Evolutionary conservation across 2,113 vertebrate species (phyloP), one percentile per base, ranked within the genome.

Genomic region (Megaceryle maxima): DNA sequence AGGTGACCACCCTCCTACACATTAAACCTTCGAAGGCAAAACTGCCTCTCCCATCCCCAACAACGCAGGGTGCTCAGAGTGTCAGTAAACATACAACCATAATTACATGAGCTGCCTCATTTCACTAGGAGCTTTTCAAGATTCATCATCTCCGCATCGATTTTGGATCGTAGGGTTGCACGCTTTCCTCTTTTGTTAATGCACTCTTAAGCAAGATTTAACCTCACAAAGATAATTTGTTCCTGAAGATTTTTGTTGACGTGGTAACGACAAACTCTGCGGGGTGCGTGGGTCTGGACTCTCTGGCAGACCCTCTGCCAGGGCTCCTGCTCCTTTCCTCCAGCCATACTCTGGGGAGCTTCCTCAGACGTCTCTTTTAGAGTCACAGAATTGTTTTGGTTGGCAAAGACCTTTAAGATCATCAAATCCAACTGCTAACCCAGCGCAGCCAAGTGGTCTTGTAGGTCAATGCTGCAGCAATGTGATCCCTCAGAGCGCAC

Each of bases 401-500:
- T 50, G 33, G 10, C 18, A 13, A 26, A 69, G 33, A n/a, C 46
- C 67, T 50, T 26, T 10, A n/a, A 26, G 46, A 26, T 9, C 21
- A 48, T n/a, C 7, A 8, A 17, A 24, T 48, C 67, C 44, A 69
- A 26, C 44, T 7, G 16, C 24, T 25, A n/a, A 13, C 31, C 43
- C 43, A 68, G 33, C 21, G 48, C 9, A 5, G 21, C 31, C 44
- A 46, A 24, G 5, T n/a, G 16, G n/a, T 17, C 43, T 25, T 33
- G 21, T 50, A 29, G 14, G 21, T 24, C 51, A 13, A 6, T 13
- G 29, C 68, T 24, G 20, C 11, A 20, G 48, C 24, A 39, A 1
- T 0, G 57, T 0, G 39, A 26, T 8, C 31, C 68, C 60, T 26
- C 1, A 1, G 1, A 5, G 41, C 37, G 21, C 1, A 0, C 29